Evolutionary conservation across 2,113 vertebrate genomes (phyloP), one percentile per base, ranked within the genome.

Genomic region (Alethe castanea): DNA sequence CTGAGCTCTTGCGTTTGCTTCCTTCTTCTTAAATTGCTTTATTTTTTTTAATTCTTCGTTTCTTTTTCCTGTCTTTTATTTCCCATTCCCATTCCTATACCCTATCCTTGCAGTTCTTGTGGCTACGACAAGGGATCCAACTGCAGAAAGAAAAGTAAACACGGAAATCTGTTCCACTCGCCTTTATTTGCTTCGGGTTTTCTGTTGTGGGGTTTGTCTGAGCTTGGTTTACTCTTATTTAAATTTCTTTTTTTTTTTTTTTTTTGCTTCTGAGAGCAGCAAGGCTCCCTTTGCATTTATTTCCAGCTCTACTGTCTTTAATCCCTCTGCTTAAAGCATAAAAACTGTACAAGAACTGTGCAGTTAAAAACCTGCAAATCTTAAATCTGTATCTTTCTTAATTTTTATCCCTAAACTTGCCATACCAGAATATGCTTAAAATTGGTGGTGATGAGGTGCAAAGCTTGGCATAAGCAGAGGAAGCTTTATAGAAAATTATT

Each of bases 131-230:
- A 79, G 70, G 31, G 81, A 85, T 95, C 65, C 92, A 91, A n/a
- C 74, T 12, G 57, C 85, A 95, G 74, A 48, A 88, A 79, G 85
- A 94, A 96, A 96, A 95, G 81, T 82, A 88, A 95, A 96, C 87
- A 93, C 0, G 20, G 66, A 92, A 93, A 93, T 88, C 62, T 74
- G 40, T 85, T 64, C 62, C 57, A 26, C 36, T 94, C 8, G 3
- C 54, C 61, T 76, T 48, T 81, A 69, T 86, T 93, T 85, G 53
- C 81, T 76, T 82, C 13, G 26, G 31, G 26, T 67, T 82, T 87
- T 95, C 64, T 90, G 31, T 72, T 94, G 26, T n/a, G 84, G 38
- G 64, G 52, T n/a, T 95, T 56, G 12, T 50, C 56, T 57, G 54
- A 24, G 11, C 52, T 79, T 40, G 36, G 77, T 87, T 94, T 56